These are phyloP conservation scores for Agrypnus murinus DNA, from an alignment of 2,888 invertebrate species.

Conservation along the genomic window DNA sequence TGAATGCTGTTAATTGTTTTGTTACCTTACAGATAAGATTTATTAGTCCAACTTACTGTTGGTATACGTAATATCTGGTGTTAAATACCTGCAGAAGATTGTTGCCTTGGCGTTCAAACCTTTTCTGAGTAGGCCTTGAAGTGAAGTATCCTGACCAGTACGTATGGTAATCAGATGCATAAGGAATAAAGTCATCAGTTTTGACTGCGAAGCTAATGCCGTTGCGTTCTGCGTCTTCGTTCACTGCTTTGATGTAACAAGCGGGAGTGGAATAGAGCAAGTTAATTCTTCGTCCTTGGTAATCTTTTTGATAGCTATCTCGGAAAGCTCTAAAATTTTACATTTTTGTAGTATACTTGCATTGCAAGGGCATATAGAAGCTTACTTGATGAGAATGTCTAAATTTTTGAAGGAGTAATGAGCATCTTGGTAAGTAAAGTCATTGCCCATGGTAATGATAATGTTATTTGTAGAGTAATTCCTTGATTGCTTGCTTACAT, in stretches of 20 bases:
- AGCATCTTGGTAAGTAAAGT: conserved; percentile 89
- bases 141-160: conserved; percentile 85
- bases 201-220: conserved; percentile 67
- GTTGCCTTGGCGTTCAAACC: conserved; percentile 72
- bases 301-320: conserved; percentile 27
- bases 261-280: conserved; percentile 88
- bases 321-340: conserved; percentile 35
- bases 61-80: too few species aligned
- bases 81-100: conserved; percentile 74
- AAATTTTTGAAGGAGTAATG: conserved; percentile 88
- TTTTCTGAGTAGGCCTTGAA: conserved; percentile 76
- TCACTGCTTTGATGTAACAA: conserved; percentile 85
- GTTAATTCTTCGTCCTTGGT: conserved; percentile 73
- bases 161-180: conserved; percentile 77
- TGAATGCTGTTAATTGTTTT: conserved; percentile 80
- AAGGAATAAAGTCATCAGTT: conserved; percentile 80
- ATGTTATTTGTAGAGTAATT: conserved; percentile 82
- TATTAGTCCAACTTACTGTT: too few species aligned
- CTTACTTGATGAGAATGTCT: conserved; percentile 87
- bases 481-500: conserved; percentile 74
- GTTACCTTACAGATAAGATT: conserved; percentile 71
- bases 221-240: conserved; percentile 67
- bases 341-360: neutral
- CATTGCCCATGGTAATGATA: conserved; percentile 93
- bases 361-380: neutral